These are phyloP conservation scores for Melopsittacus undulatus DNA, from an alignment of 2,797 vertebrate species.

Conservation along the genomic window DNA sequence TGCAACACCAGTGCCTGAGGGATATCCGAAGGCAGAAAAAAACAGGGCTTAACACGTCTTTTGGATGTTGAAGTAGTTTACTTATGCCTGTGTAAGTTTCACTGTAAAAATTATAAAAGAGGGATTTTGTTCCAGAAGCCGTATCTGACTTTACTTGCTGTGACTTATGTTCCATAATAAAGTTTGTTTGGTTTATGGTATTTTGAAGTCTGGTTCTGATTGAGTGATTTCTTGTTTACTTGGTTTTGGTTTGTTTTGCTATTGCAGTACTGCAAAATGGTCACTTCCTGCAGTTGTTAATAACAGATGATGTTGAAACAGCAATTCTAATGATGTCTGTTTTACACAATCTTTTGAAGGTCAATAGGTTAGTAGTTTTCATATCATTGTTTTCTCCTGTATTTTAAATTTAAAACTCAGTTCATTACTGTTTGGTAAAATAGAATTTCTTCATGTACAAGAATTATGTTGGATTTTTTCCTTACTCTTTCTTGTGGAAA, in stretches of 20 bases:
- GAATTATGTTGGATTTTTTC: fast-evolving
- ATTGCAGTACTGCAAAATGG: slow-evolving; percentile 84
- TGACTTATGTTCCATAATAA: neutral
- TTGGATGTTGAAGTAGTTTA: neutral
- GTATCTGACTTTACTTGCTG: neutral
- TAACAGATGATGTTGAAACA: slow-evolving; percentile 85
- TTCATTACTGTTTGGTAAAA: neutral
- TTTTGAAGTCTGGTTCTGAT: slow-evolving; percentile 10
- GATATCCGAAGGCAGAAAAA: neutral
- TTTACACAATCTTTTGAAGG: slow-evolving; percentile 81
- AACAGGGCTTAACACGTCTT: neutral
- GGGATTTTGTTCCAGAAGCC: neutral
- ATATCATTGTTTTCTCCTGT: neutral
- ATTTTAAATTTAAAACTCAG: neutral
- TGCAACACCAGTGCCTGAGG: neutral
- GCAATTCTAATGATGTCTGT: slow-evolving; percentile 80
- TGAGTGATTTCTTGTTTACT: neutral
- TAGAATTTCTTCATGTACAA: neutral
- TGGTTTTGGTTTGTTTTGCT: neutral
- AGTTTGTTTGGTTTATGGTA: neutral
- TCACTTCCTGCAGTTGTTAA: slow-evolving; percentile 85
- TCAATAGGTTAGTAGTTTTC: slow-evolving; percentile 81
- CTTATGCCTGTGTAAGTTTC: neutral
- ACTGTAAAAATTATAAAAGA: neutral
- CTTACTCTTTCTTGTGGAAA: neutral